These are phyloP conservation scores for Mohoua ochrocephala DNA, from an alignment of 2,113 vertebrate species.

Conservation along the genomic window DNA sequence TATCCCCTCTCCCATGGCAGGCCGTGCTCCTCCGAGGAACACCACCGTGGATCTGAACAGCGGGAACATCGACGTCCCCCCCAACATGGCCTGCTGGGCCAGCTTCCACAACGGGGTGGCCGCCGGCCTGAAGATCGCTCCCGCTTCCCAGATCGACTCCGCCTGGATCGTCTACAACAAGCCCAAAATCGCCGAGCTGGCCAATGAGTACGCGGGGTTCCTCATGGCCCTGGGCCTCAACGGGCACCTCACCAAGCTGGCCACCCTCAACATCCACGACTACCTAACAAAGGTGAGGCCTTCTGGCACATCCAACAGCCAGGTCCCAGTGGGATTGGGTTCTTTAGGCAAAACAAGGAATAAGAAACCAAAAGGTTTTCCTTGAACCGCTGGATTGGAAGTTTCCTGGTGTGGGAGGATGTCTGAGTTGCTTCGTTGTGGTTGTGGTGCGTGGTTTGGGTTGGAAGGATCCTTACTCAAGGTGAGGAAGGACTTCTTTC, in stretches of 20 bases:
- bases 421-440: background rate
- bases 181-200: conserved; percentile 90
- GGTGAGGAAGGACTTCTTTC: background rate
- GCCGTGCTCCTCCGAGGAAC: conserved; percentile 90
- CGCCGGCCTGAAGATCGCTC: conserved; percentile 92
- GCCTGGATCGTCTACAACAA: conserved; percentile 99
- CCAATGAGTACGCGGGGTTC: conserved; percentile 94
- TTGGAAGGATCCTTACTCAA: background rate
- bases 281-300: conserved; percentile 90
- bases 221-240: conserved; percentile 97
- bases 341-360: background rate
- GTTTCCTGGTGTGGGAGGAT: background rate
- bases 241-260: conserved; percentile 93
- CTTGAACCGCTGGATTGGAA: background rate
- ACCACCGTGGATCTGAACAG: conserved; percentile 95
- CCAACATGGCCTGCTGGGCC: conserved; percentile 97
- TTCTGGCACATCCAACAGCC: background rate
- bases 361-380: background rate
- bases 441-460: background rate
- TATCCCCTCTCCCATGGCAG: conserved; percentile 57
- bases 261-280: conserved; percentile 95
- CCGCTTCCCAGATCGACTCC: conserved; percentile 93
- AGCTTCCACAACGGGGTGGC: conserved; percentile 97
- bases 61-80: conserved; percentile 94
- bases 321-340: background rate